Conservation (phyloP, 1,140 invertebrate genomes). For the Ditylenchus dipsaci region DNA sequence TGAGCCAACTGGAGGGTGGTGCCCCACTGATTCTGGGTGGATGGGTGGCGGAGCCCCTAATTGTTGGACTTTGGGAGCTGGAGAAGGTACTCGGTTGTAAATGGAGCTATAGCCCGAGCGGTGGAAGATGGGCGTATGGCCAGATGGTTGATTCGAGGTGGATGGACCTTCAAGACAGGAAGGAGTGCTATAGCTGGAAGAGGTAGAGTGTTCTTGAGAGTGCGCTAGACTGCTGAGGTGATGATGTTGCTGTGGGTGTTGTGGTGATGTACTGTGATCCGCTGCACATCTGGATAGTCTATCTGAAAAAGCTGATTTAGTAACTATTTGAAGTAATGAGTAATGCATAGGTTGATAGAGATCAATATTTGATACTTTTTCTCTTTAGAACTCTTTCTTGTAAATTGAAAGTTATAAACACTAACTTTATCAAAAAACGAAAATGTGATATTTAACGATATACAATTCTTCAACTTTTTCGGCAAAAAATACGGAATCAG, state of each 20-base stretch:
- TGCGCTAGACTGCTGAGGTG: background rate
- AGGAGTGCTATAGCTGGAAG: background rate
- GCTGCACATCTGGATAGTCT: conserved; percentile 47
- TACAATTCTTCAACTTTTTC: too few relatives aligned
- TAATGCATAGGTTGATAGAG: too few relatives aligned
- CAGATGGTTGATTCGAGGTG: conserved; percentile 9
- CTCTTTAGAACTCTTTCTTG: too few relatives aligned
- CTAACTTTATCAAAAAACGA: too few relatives aligned
- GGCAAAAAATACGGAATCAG: too few relatives aligned
- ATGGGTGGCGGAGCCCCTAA: background rate
- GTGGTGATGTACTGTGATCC: conserved; percentile 47
- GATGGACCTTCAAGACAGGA: background rate
- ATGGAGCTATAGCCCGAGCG: background rate
- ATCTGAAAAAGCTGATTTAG: conserved; percentile 30
- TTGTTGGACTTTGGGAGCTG: background rate
- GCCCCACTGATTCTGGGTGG: background rate
- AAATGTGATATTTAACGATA: too few relatives aligned
- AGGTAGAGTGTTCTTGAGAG: background rate
- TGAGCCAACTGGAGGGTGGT: background rate
- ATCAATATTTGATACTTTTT: too few relatives aligned
- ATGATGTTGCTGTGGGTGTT: conserved; percentile 11
- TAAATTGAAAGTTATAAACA: too few relatives aligned
- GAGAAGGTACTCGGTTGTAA: background rate
- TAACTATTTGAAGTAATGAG: too few relatives aligned
- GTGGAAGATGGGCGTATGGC: background rate